A percentile compares a stretch with the other conserved stretches of the same genome.
Conservation (phyloP, 1,140 invertebrate species). For the Camponotus vicinus region DNA sequence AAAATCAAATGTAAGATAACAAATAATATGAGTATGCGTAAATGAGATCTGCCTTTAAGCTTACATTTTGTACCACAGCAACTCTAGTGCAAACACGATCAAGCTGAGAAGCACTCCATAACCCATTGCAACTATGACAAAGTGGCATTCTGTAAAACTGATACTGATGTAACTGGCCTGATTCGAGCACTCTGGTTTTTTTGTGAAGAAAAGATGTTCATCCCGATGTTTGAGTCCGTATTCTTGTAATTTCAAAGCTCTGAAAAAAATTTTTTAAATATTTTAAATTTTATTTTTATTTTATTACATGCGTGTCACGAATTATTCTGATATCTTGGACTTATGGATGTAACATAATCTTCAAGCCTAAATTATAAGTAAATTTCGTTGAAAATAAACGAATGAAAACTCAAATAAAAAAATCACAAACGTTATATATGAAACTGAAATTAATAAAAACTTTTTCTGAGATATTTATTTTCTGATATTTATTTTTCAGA, state of each 20-base stretch:
- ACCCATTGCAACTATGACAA: conserved; percentile 77
- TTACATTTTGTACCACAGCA: conserved; percentile 57
- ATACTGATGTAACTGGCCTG: conserved; percentile 87
- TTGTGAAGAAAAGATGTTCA: conserved; percentile 87
- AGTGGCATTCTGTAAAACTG: conserved; percentile 87
- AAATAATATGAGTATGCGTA: background rate
- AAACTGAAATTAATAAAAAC: too few relatives aligned
- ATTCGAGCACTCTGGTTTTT: conserved; percentile 87
- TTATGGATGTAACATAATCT: background rate
- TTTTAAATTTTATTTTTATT: too few relatives aligned
- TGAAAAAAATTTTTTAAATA: conserved; percentile 70
- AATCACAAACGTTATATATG: background rate
- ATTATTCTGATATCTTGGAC: background rate
- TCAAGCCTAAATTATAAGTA: background rate
- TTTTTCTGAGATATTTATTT: too few relatives aligned
- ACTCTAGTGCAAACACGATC: conserved; percentile 33
- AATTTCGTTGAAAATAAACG: background rate
- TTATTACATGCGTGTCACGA: background rate
- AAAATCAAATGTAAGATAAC: background rate
- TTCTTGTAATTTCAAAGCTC: conserved; percentile 87
- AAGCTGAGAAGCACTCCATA: conserved; percentile 68
- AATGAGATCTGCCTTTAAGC: background rate
- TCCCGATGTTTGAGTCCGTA: conserved; percentile 88
- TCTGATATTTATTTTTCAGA: background rate
- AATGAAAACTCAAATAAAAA: background rate